Evolutionary conservation across 2,888 invertebrate genomes (phyloP), one percentile per base, ranked within the genome.

Genomic region (Nasonia oneida): DNA sequence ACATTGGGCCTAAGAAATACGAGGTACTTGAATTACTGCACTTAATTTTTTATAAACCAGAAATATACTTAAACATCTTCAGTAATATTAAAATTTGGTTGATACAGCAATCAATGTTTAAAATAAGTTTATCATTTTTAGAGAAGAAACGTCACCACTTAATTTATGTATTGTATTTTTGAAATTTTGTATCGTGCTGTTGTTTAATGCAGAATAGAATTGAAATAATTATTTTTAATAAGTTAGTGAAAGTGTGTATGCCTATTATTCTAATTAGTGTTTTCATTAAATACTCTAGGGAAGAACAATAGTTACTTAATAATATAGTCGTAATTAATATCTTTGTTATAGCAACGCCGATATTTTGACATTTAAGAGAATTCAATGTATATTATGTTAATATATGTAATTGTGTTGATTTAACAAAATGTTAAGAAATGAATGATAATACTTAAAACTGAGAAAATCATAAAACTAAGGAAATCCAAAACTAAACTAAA

Each of bases 21-120:
- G 53, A 76, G 67, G 82, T 87, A 87, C 87, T 87, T 87, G 85
- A 83, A 70, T 87, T 87, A 77, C 53, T 81, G 47, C 67, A 85
- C 87, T 87, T 87, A 83, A 85, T 85, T 87, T 84, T 87, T 74
- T 86, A 29, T 67, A 18, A 70, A 77, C 64, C 39, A 81, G 4
- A 61, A 64, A 75, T 70, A 78, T 39, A 61, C 15, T 74, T 23
- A 39, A 81, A 81, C 75, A 71, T n/a, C 70, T 61, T 80, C 47
- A 37, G 61, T 33, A 71, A 73, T 82, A 57, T 23, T 78, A 75
- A 1, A 74, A 64, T 37, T 77, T 73, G 39, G 39, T 77, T 61
- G 74, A 29, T 47, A 12, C 15, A 81, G 57, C 47, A 67, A 83
- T 47, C 57, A 64, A 29, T 50, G 61, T 80, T 53, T 70, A 37